Evolutionary conservation across 2,797 vertebrate genomes (phyloP).

Genomic region (Vipera latastei): DNA sequence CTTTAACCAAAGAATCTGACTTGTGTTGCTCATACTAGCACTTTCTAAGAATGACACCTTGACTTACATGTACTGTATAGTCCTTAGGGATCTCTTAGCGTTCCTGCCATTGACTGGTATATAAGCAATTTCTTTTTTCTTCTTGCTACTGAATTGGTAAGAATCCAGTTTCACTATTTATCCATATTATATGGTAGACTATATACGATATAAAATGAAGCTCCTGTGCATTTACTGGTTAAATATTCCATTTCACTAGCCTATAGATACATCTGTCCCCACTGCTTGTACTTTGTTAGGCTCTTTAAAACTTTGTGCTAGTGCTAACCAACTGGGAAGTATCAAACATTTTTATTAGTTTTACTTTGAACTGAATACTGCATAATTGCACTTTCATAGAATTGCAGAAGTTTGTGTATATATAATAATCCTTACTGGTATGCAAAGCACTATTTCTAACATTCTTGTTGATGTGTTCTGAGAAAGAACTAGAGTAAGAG

Average conservation of each 20-base stretch:
- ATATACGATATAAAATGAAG: not conserved
- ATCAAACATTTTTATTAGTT: not conserved
- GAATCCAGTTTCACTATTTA: not conserved
- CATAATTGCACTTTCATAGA: not conserved
- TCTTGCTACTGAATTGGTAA: not conserved
- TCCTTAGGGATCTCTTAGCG: not conserved
- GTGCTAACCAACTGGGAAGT: not conserved
- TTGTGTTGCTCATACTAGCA: not conserved
- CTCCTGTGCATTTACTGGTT: not conserved
- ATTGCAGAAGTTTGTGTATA: not conserved
- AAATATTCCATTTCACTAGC: not conserved
- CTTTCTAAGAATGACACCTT: not conserved
- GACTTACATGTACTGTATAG: rapidly evolving
- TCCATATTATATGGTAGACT: not conserved
- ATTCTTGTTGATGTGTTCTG: not conserved
- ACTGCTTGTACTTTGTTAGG: not conserved
- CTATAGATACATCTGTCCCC: not conserved
- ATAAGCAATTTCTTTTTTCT: not conserved
- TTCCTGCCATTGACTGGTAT: not conserved
- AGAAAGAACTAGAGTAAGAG: not conserved
- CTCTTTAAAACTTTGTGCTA: not conserved
- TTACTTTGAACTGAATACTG: not conserved
- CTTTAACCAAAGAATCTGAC: not conserved
- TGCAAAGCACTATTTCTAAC: not conserved
- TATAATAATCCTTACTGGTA: not conserved